phyloP scores from a whole-genome alignment of 2,888 invertebrate species.

The Xestia rhomboidea region DNA sequence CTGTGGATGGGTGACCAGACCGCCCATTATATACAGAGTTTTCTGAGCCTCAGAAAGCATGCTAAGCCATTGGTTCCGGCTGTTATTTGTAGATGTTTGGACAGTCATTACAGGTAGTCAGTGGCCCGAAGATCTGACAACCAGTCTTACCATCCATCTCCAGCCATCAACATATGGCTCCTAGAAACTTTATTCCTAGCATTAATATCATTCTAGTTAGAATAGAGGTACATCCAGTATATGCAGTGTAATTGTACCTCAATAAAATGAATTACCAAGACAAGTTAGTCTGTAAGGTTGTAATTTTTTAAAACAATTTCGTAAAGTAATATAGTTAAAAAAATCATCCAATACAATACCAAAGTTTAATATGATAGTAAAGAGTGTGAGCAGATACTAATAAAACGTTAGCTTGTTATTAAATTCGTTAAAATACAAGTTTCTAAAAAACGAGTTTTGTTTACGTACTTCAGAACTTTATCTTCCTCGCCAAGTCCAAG shows the following conservation, averaged over 20 bases:
- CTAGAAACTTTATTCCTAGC: too few species aligned
- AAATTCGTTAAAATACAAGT: background rate
- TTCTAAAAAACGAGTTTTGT: slow-evolving; percentile 19
- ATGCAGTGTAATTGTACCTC: background rate
- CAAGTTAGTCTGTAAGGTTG: background rate
- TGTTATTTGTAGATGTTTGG: background rate
- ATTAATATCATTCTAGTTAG: too few species aligned
- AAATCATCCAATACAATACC: background rate
- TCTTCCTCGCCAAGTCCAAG: slow-evolving; percentile 83
- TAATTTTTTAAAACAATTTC: background rate
- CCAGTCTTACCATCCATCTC: background rate
- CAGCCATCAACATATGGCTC: too few species aligned
- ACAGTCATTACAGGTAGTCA: background rate
- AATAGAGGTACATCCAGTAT: background rate
- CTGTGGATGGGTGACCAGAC: background rate
- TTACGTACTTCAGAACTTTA: slow-evolving; percentile 82
- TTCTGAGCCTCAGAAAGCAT: background rate
- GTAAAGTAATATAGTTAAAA: background rate
- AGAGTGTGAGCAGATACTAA: background rate
- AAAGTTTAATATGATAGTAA: background rate
- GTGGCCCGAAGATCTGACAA: background rate
- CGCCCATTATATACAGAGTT: background rate
- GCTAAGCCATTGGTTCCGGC: fast-evolving
- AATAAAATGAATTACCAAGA: background rate
- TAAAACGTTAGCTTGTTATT: background rate